Percentiles rank a stretch among this genome's conserved stretches.
Evolutionary conservation across 2,113 vertebrate genomes (phyloP).

Genomic region (Chionodraco myersi): DNA sequence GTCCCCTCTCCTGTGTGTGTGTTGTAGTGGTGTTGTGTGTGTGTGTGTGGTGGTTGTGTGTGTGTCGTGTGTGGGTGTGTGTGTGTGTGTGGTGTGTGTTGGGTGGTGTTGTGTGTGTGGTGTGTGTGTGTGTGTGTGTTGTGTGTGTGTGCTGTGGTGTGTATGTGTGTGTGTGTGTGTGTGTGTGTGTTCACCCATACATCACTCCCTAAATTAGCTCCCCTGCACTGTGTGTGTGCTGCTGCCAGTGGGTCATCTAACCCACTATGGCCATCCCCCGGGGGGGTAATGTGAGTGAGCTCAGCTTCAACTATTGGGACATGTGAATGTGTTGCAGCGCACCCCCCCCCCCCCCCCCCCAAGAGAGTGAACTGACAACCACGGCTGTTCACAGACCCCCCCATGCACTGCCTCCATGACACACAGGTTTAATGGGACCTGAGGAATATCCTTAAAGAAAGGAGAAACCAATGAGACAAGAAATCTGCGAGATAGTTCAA

Average conservation of each 20-base stretch:
- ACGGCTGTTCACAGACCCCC: slow-evolving; percentile 19
- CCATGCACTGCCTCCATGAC: neutral
- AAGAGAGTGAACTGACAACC: slow-evolving; percentile 28
- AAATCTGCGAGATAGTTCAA: neutral
- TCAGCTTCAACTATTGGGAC: slow-evolving; percentile 24
- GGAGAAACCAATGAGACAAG: neutral
- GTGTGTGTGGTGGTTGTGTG: neutral
- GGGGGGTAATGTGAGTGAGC: slow-evolving; percentile 35
- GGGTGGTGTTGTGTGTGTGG: neutral
- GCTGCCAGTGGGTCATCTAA: slow-evolving; percentile 43
- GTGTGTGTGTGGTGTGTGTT: neutral
- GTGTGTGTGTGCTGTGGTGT: neutral
- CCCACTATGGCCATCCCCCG: slow-evolving; percentile 46
- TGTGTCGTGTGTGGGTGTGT: neutral
- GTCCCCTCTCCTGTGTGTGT: neutral
- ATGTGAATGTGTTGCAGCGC: slow-evolving; percentile 31
- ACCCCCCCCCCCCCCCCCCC: neutral
- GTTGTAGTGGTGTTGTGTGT: too few species aligned
- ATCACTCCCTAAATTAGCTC: slow-evolving; percentile 67
- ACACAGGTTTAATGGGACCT: neutral
- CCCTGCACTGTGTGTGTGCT: slow-evolving; percentile 23
- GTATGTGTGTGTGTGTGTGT: neutral
- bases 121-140: neutral
- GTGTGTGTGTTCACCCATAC: slow-evolving; percentile 33
- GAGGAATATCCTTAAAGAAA: neutral